phyloP scores from a whole-genome alignment of 2,888 invertebrate genomes.

The Drosophila kokeensis region DNA sequence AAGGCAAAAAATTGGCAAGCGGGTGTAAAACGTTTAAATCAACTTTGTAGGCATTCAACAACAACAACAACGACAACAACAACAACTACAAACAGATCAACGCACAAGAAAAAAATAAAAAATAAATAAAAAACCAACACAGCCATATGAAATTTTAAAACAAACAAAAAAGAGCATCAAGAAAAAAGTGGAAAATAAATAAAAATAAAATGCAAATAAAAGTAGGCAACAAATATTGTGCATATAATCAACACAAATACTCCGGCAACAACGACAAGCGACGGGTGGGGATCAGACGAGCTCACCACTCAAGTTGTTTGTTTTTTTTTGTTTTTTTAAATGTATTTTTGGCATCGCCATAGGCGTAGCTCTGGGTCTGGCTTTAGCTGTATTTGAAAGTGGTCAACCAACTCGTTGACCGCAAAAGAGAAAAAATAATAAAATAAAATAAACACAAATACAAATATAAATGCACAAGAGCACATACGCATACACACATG shows the following conservation, averaged over 20 bases:
- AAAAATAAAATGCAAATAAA: constrained; percentile 34
- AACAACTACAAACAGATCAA: constrained; percentile 2
- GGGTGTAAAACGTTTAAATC: constrained; percentile 73
- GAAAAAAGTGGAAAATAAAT: constrained; percentile 22
- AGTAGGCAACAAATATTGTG: constrained; percentile 58
- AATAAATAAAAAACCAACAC: neutral
- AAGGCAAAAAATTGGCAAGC: constrained; percentile 44
- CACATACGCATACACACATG: constrained; percentile 28
- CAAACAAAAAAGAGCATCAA: constrained; percentile 33
- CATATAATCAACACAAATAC: constrained; percentile 53
- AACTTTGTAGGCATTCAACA: constrained; percentile 52
- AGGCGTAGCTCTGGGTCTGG: constrained; percentile 28
- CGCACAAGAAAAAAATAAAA: constrained; percentile 2
- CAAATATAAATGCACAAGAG: constrained; percentile 48
- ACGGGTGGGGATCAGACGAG: constrained; percentile 7
- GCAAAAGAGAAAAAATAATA: constrained; percentile 77
- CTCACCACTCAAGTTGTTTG: constrained; percentile 43
- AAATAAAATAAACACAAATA: constrained; percentile 66
- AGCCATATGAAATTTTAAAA: constrained; percentile 42
- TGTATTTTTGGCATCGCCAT: constrained; percentile 11
- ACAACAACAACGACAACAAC: constrained; percentile 9
- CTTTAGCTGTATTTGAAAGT: constrained; percentile 78
- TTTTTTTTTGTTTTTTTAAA: constrained; percentile 1
- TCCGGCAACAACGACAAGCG: constrained; percentile 1
- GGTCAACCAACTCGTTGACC: constrained; percentile 84